phyloP scores from a whole-genome alignment of 1,140 invertebrate genomes.

The Drosophila neocordata region DNA sequence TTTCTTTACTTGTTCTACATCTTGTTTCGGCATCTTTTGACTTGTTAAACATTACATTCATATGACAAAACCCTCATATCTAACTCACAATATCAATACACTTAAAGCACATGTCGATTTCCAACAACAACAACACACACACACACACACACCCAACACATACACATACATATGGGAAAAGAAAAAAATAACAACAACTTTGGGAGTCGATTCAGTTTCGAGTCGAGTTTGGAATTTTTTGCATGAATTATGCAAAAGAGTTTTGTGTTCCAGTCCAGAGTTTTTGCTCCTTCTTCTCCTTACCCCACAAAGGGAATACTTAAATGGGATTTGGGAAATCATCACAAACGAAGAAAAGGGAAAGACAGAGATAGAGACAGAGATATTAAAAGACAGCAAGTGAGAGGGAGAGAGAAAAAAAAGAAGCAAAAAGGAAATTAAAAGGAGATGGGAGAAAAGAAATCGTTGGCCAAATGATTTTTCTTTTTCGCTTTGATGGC shows the following conservation, averaged over 20 bases:
- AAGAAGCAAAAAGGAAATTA: conserved; percentile 30
- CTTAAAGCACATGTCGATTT: conserved; percentile 41
- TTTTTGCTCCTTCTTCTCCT: conserved; percentile 16
- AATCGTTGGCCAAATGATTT: conserved; percentile 34
- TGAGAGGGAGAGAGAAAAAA: background rate
- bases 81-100: conserved; percentile 26
- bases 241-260: conserved; percentile 76
- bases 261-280: conserved; percentile 41
- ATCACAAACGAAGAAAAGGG: conserved; percentile 33
- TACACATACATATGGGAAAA: background rate
- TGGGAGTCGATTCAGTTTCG: conserved; percentile 24
- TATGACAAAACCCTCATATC: conserved; percentile 15
- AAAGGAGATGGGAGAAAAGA: conserved; percentile 25
- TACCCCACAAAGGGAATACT: conserved; percentile 71
- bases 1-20: background rate
- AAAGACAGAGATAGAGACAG: conserved; percentile 15
- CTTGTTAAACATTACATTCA: conserved; percentile 27
- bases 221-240: conserved; percentile 53
- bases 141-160: background rate
- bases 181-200: conserved; percentile 23
- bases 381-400: background rate
- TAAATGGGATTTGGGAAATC: conserved; percentile 80
- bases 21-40: background rate
- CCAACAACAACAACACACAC: background rate
- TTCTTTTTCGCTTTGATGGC: conserved; percentile 56